Conservation (phyloP, 2,888 invertebrate species). For the Melipona bicolor region DNA sequence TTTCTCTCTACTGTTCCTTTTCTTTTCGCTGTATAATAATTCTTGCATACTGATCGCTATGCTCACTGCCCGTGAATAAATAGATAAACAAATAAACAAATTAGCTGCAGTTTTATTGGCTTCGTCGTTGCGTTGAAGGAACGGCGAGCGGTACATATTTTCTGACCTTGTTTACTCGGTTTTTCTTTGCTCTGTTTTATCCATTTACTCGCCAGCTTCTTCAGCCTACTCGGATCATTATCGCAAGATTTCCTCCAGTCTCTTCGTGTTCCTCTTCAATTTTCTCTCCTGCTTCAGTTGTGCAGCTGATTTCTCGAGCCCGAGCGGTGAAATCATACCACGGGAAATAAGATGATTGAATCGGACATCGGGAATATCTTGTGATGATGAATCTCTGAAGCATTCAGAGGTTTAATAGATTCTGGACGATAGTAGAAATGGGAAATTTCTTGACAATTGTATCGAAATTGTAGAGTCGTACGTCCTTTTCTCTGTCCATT, state of each 20-base stretch:
- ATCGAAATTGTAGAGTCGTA: background rate
- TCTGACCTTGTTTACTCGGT: background rate
- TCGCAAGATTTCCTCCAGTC: conserved; percentile 48
- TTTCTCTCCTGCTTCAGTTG: background rate
- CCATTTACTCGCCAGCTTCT: background rate
- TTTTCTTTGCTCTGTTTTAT: background rate
- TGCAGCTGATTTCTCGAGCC: background rate
- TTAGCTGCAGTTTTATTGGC: background rate
- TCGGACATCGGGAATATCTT: conserved; percentile 67
- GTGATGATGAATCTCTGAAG: conserved; percentile 6
- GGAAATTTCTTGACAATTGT: conserved; percentile 4
- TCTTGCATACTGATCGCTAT: too few species aligned
- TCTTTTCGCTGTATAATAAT: too few species aligned
- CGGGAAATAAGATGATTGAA: conserved; percentile 79
- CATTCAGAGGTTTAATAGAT: conserved; percentile 15
- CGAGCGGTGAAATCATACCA: conserved; percentile 74
- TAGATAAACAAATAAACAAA: too few species aligned
- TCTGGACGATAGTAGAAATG: background rate
- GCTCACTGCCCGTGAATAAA: too few species aligned
- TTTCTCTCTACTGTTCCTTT: too few species aligned
- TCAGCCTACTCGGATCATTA: conserved; percentile 61
- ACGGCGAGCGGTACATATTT: too few species aligned
- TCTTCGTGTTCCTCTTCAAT: conserved; percentile 30
- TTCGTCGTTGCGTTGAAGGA: background rate
- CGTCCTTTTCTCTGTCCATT: background rate